Base-by-base conservation (phyloP, 2,888 invertebrate genomes). In the Drosophila koepferae region DNA sequence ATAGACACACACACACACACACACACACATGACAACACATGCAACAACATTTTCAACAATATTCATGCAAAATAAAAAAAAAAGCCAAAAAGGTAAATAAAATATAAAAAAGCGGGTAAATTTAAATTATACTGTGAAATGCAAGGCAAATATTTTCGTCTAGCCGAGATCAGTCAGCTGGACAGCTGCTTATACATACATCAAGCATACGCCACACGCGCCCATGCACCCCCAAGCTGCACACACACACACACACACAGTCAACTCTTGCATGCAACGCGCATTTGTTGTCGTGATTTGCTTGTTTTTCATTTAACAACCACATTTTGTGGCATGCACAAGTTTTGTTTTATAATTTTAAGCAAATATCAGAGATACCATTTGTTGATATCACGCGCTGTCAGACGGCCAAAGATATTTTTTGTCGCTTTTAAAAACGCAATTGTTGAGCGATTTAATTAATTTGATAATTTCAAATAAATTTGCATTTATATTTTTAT, bases 101-200 rank as follows among this genome's bases (percentile, higher is more conserved):
- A 44, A 66, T 14, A 12, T 8, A 28, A 63, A 67, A 61, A 72
- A 55, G 51, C 23, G 38, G 49, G 46, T 18, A 70, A 78, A 80
- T 74, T 74, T 72, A 81, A 81, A 88, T 86, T 82, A 88, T 85
- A 82, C 72, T 64, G 80, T 67, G 73, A 75, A 84, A 84, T 74
- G 80, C 85, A 89, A 89, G 82, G 76, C 66, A 84, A 84, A 87
- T 81, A 89, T 87, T 89, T 89, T 87, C 78, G 87, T 86, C 87
- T 89, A 86, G 81, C 81, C 74, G 40, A 66, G 72, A 80, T 82
- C 76, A 75, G 67, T 74, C 66, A 60, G 68, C 49, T 60, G 74
- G 63, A 65, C 72, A 77, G 66, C 62, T 61, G 77, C 61, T 72
- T 54, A 58, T 54, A 67, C 55, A 60, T 54, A 60, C 62, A 54